phyloP scores from a whole-genome alignment of 2,797 vertebrate genomes.

The Cossypha heuglini region DNA sequence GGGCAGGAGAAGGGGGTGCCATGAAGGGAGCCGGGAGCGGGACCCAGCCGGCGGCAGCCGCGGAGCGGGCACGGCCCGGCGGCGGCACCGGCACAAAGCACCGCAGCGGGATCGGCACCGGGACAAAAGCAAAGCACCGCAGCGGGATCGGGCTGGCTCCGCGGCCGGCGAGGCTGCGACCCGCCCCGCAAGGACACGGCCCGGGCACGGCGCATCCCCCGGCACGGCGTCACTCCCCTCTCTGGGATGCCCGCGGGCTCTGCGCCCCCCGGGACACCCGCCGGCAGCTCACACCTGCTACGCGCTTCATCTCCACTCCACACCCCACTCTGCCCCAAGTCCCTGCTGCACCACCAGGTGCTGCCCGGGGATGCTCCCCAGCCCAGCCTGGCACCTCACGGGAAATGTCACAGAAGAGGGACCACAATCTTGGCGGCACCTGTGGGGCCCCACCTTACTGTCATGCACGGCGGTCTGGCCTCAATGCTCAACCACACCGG shows the following conservation, averaged over 20 bases:
- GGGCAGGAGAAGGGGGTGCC: neutral
- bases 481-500: neutral
- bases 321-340: accelerated
- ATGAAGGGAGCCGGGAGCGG: neutral
- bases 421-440: neutral
- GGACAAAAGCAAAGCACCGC: neutral
- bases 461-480: neutral
- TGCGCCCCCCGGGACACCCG: neutral
- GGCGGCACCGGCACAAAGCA: neutral
- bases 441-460: neutral
- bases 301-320: neutral
- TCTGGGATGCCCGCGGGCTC: neutral
- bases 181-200: neutral
- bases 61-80: neutral
- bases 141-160: neutral
- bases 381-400: neutral
- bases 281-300: neutral
- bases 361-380: neutral
- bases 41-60: neutral
- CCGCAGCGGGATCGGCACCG: neutral
- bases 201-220: neutral
- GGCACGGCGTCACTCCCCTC: neutral
- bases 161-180: neutral
- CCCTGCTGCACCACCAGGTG: neutral
- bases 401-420: neutral